These are phyloP conservation scores for Sminthurides bifidus DNA, from an alignment of 1,140 invertebrate genomes.

Conservation along the genomic window DNA sequence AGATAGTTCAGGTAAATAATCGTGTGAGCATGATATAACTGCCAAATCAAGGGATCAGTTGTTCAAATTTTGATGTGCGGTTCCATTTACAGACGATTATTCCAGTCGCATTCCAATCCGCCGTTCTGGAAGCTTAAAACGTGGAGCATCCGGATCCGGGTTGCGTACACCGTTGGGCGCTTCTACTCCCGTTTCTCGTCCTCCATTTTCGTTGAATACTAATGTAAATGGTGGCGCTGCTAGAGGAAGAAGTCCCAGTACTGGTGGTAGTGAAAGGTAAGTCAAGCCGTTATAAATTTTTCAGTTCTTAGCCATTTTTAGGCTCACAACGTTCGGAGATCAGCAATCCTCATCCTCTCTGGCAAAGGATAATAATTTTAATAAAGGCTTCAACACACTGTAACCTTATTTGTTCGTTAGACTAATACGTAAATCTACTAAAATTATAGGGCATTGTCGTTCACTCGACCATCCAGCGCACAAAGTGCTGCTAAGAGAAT, in stretches of 20 bases:
- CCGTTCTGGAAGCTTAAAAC: constrained; percentile 22
- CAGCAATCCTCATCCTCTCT: no score
- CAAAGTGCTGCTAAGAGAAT: constrained; percentile 45
- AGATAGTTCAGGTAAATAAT: constrained; percentile 62
- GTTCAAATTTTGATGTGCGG: neutral
- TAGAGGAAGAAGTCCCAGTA: constrained; percentile 24
- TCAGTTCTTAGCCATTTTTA: no score
- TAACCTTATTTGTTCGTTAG: no score
- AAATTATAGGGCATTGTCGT: constrained; percentile 26
- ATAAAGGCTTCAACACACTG: no score
- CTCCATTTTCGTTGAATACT: constrained; percentile 25
- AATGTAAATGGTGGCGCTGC: constrained; percentile 20
- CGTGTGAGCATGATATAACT: neutral
- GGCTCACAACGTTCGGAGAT: no score
- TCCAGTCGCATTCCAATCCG: constrained; percentile 34
- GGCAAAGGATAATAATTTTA: no score
- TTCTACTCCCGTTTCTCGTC: constrained; percentile 38
- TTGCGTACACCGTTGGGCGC: constrained; percentile 28
- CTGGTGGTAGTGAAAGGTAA: constrained; percentile 28
- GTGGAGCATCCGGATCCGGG: constrained; percentile 15
- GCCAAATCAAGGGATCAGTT: neutral
- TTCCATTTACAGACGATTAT: constrained; percentile 40
- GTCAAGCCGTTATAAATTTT: no score
- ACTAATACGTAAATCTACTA: no score
- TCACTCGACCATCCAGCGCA: constrained; percentile 25